Evolutionary conservation across 2,113 vertebrate genomes (phyloP).

Genomic region (Nymphicus hollandicus): DNA sequence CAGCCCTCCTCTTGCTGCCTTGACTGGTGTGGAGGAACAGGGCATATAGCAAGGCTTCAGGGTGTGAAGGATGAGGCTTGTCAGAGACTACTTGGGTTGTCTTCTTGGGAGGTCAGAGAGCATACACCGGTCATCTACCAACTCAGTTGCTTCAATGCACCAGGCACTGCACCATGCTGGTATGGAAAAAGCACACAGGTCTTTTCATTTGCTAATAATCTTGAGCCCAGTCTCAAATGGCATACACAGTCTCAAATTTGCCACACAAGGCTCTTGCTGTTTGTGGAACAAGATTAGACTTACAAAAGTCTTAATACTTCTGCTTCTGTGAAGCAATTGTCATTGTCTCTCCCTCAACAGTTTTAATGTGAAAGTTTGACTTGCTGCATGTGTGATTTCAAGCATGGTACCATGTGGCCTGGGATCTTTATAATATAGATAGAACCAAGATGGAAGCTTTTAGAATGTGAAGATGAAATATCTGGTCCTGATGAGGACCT

Average conservation of each 20-base stretch:
- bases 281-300: background rate
- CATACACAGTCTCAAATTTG: background rate
- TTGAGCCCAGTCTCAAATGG: background rate
- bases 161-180: background rate
- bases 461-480: background rate
- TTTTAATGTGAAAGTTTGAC: background rate
- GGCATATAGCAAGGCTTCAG: background rate
- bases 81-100: slow-evolving; percentile 14
- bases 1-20: slow-evolving; percentile 6
- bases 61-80: slow-evolving; percentile 48
- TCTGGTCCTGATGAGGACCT: background rate
- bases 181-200: background rate
- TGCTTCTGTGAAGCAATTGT: background rate
- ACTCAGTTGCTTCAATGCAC: background rate
- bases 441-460: background rate
- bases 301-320: background rate
- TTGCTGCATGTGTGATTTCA: background rate
- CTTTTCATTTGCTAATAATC: background rate
- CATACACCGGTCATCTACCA: background rate
- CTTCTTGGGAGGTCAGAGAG: slow-evolving; percentile 45
- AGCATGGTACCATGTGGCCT: background rate
- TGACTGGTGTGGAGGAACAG: background rate
- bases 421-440: background rate
- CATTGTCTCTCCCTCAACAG: background rate
- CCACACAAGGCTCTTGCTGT: background rate